Base-by-base conservation (phyloP, 2,888 invertebrate genomes). In the Acleris laterana region DNA sequence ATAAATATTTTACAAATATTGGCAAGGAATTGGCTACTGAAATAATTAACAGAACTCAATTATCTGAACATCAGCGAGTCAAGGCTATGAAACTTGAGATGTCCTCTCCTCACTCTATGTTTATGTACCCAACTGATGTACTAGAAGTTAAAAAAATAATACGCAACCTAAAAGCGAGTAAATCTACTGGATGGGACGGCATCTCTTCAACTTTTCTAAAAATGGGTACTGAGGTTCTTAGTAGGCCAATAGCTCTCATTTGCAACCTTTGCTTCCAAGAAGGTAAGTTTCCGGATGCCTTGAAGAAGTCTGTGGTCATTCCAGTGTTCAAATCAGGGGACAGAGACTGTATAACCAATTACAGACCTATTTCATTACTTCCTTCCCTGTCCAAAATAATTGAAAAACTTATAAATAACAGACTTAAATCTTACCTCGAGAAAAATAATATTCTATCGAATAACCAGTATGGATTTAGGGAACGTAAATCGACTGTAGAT, bases 241-340 rank as follows among this genome's bases (percentile, higher is more conserved):
- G 48, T 48, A 1, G 6, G 2, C 48, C 1, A n/a, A 48, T 48
- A 17, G 13, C 48, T 17, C 5, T 6, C 2, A 48, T 48, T 48
- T 48, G 19, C 17, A 48, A 48, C 17, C 48, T 48, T 3, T 48
- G 48, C n/a, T 48, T 48, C 6, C 17, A 48, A 7, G 48, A 48
- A 48, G 48, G 48, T n/a, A 48, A 48, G n/a, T 48, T 48, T 17
- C 48, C 48, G n/a, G 48, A 17, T n/a, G 48, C 48, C 17, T n/a
- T 48, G 6, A 48, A 48, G 17, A 46, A 17, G 17, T 46, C 46
- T 1, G 46, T 46, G 13, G 46, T 46, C n/a, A 46, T 46, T n/a
- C 46, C 46, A 6, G 17, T 46, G 17, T 46, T 46, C 5, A 46
- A 46, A n/a, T 11, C 46, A n/a, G 46, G n/a, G 13, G 17, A 46